A percentile compares a stretch with the other conserved stretches of the same genome.
These are phyloP conservation scores for Chromobotia macracanthus DNA, from an alignment of 2,797 vertebrate genomes.

Conservation along the genomic window DNA sequence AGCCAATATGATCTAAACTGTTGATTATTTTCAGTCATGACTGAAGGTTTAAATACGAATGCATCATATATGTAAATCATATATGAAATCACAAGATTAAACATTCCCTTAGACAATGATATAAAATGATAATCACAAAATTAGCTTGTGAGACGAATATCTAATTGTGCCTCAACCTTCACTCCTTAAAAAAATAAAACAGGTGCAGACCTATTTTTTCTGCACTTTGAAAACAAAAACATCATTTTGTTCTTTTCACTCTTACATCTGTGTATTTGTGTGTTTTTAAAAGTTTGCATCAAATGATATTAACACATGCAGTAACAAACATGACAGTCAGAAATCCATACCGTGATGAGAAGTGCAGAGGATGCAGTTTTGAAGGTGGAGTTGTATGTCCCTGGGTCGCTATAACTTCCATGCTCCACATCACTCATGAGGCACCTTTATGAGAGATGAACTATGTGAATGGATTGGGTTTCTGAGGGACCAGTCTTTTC, in stretches of 20 bases:
- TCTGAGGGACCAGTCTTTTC: constrained; percentile 65
- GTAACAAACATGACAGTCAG: constrained; percentile 47
- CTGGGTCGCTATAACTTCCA: constrained; percentile 72
- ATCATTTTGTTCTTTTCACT: neutral
- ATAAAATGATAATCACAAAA: neutral
- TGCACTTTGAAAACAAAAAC: neutral
- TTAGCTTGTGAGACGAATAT: neutral
- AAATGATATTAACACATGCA: constrained; percentile 38
- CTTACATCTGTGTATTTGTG: constrained; percentile 33
- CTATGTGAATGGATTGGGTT: constrained; percentile 69
- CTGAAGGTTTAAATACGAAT: neutral
- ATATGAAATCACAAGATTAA: neutral
- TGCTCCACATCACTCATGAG: constrained; percentile 69
- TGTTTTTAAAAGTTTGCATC: constrained; percentile 43
- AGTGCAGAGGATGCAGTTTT: constrained; percentile 63
- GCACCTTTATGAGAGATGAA: constrained; percentile 74
- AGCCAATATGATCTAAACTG: neutral
- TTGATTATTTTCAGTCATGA: no score
- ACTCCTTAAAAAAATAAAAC: neutral
- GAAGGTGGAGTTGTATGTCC: constrained; percentile 71
- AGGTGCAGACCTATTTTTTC: neutral
- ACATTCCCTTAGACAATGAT: neutral
- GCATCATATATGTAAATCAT: neutral
- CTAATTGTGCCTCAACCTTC: neutral
- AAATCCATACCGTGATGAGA: constrained; percentile 61